Conservation (phyloP, 2,797 vertebrate genomes). For the Thalassophryne amazonica region DNA sequence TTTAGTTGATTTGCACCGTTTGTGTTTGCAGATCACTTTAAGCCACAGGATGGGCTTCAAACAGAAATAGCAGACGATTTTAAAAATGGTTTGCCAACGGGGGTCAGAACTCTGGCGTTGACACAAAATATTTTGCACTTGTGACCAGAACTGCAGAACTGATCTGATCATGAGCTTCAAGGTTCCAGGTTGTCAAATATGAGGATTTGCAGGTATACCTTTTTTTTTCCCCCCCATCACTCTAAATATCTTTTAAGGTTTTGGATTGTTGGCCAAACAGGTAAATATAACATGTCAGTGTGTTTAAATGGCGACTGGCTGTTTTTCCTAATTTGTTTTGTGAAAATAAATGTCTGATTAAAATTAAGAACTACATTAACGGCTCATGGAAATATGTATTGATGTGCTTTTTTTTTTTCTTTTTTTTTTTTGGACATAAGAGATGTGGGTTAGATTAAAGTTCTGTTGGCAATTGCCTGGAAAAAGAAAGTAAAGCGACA, state of each 20-base stretch:
- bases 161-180: background rate
- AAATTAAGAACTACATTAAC: too few species aligned
- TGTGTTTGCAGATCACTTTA: slow-evolving; percentile 46
- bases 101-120: slow-evolving; percentile 56
- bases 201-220: too few species aligned
- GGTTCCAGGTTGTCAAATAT: too few species aligned
- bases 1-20: slow-evolving; percentile 41
- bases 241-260: too few species aligned
- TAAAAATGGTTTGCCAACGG: slow-evolving; percentile 62
- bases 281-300: too few species aligned
- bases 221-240: too few species aligned
- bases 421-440: slow-evolving; percentile 73
- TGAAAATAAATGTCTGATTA: too few species aligned
- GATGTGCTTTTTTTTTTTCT: too few species aligned
- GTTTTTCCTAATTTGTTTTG: too few species aligned
- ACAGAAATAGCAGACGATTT: slow-evolving; percentile 73
- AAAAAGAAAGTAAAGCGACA: slow-evolving; percentile 81
- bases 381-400: too few species aligned
- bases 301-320: too few species aligned
- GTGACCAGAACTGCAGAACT: background rate
- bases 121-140: slow-evolving; percentile 12
- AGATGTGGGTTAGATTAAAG: slow-evolving; percentile 83
- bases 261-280: too few species aligned
- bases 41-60: slow-evolving; percentile 68
- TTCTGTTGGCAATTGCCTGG: slow-evolving; percentile 68